Percentiles rank a stretch among this genome's conserved stretches.
phyloP scores from a whole-genome alignment of 2,888 invertebrate genomes.

The Eupithecia insigniata region DNA sequence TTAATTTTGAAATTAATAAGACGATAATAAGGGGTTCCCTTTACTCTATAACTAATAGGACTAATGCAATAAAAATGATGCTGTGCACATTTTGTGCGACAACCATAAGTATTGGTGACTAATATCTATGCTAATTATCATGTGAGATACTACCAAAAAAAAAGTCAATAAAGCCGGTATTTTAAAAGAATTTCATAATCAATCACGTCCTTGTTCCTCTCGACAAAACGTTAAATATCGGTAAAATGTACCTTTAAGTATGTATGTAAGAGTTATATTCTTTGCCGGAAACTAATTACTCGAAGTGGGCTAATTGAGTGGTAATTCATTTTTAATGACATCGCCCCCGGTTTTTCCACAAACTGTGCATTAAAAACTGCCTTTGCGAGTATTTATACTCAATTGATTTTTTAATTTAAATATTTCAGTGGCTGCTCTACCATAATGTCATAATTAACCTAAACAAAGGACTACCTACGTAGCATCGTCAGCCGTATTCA shows the following conservation, averaged over 20 bases:
- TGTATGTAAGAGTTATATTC: conserved; percentile 23
- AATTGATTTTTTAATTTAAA: conserved; percentile 35
- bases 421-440: conserved; percentile 21
- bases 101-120: too few species aligned
- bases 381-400: conserved; percentile 34
- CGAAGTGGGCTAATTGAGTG: conserved; percentile 43
- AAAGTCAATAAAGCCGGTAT: too few species aligned
- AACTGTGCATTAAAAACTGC: conserved; percentile 30
- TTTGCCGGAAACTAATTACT: conserved; percentile 33
- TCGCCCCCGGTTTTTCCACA: conserved; percentile 29
- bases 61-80: too few species aligned
- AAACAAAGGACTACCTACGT: background rate
- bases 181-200: background rate
- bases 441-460: conserved; percentile 3
- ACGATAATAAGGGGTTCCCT: too few species aligned
- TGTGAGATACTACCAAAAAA: too few species aligned
- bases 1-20: too few species aligned
- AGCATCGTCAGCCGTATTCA: background rate
- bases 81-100: too few species aligned
- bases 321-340: conserved; percentile 46
- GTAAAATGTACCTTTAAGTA: background rate
- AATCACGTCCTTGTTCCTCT: background rate
- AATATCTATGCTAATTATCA: too few species aligned
- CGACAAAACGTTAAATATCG: background rate
- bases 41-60: too few species aligned